Base-by-base conservation (phyloP, 2,797 vertebrate species). In the Syngnathus acus region DNA sequence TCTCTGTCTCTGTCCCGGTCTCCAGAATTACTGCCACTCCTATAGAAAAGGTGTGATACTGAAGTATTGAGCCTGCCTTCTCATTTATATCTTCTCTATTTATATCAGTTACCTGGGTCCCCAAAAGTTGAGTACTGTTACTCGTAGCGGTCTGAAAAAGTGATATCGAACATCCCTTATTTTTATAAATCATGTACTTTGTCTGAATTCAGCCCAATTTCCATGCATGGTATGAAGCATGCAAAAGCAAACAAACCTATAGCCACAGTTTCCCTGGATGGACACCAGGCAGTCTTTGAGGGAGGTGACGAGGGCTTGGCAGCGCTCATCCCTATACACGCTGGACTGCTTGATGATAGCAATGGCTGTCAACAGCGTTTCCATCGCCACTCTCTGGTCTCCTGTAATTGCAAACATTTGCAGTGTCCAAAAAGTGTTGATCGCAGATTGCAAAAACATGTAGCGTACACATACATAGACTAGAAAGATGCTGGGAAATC, bases 341-440 rank as follows among this genome's bases (percentile, higher is more conserved):
- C 92, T 93, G 6, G 96, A 98, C 89, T 98, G 95, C 78, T 96
- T 98, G 83, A 98, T 96, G 72, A 98, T 93, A 0, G 95, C 94
- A 32, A 97, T 97, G 71, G 96, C 95, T 0, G 95, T 98, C 69
- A 97, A 89, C 63, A 97, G 88, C 0, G 96, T 98, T 90, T 98
- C 96, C 71, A 96, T 97, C n/a, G 95, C 93, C 0, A 93, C 91
- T 16, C 89, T 89, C 76, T 94, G 89, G 71, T 98, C 94, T 40
- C 94, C 96, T 97, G 83, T 37, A 17, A 32, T 32, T 57, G 37
- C 54, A 57, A 57, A 57, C 23, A 37, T 57, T 57, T 32, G 23
- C 23, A 57, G 11, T 54, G 7, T 53, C n/a, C 19, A 10, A 54
- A 54, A 3, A 21, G n/a, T 53, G 50, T 53, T 53, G n/a, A 53